Conservation (phyloP, 2,888 invertebrate species). For the Prosapia bicincta region DNA sequence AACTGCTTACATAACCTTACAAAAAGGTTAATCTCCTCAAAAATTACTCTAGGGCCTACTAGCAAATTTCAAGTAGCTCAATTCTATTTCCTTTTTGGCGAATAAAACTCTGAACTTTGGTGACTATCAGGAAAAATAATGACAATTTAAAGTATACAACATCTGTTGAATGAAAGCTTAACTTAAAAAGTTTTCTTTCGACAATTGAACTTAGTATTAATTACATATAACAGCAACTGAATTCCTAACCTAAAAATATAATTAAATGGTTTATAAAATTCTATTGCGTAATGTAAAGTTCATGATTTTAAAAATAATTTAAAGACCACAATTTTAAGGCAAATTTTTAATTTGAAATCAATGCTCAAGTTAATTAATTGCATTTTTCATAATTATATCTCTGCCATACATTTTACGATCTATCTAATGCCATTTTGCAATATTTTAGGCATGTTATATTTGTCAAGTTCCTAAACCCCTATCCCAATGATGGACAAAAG, state of each 20-base stretch:
- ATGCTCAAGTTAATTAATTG: too few relatives aligned
- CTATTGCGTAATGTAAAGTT: not conserved
- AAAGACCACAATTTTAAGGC: constrained; percentile 2
- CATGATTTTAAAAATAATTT: not conserved
- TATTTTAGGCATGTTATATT: not conserved
- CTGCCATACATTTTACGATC: too few relatives aligned
- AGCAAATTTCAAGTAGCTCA: not conserved
- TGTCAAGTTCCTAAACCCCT: not conserved
- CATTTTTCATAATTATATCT: too few relatives aligned
- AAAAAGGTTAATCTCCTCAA: not conserved
- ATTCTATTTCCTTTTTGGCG: not conserved
- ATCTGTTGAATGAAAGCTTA: not conserved
- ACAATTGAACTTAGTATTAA: not conserved
- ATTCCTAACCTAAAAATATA: not conserved
- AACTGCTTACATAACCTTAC: not conserved
- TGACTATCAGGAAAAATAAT: not conserved
- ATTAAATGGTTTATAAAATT: not conserved
- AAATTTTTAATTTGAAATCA: too few relatives aligned
- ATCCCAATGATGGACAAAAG: not conserved
- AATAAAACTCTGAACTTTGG: not conserved
- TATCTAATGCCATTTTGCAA: too few relatives aligned
- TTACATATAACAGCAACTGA: not conserved
- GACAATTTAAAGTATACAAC: not conserved
- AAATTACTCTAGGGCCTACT: not conserved
- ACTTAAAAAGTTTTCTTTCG: not conserved